Evolutionary conservation across 92 coral and sea anemone species (phyloP), one percentile per base, ranked within the genome.

Genomic region (Heteractis magnifica): DNA sequence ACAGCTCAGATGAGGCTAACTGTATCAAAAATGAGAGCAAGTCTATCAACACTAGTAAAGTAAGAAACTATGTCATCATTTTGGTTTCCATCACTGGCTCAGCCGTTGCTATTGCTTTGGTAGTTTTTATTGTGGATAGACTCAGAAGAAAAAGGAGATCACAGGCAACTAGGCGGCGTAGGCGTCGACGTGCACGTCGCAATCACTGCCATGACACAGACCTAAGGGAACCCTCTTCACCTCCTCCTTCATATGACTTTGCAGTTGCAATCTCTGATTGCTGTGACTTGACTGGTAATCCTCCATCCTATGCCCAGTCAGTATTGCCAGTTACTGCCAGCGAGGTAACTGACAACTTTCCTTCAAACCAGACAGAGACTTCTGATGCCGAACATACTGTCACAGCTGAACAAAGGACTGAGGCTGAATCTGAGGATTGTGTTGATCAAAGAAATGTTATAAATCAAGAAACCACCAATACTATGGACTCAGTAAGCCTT

Each of bases 241-340:
- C 98, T 20, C 98, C 98, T 10, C 98, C 98, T 16, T 88, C 98
- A 1, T 93, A 93, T 51, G 97, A 93, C 26, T 59, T 77, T 77
- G 87, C 87, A 4, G 83, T 84, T 59, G 84, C 90, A 50, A 48
- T 52, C 58, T 82, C 92, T 10, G 83, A 72, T 51, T 86, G 92
- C 34, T 77, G 82, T 12, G 83, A 81, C 34, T 51, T 65, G 10
- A 70, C 76, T 13, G 73, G 76, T 19, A 50, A 10, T 50, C 84
- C 84, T 51, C 84, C 84, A 20, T 21, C 84, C 16, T 81, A 81
- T 56, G 64, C 44, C 18, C 65, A 70, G 56, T 81, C 84, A n/a
- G 13, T 81, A 20, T 50, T 51, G 6, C 65, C 84, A 19, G 8
- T 41, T 51, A 13, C 65, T 14, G 19, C 65, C 20, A 81, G 51